Conservation (phyloP, 2,888 invertebrate species). For the Limnephilus marmoratus region DNA sequence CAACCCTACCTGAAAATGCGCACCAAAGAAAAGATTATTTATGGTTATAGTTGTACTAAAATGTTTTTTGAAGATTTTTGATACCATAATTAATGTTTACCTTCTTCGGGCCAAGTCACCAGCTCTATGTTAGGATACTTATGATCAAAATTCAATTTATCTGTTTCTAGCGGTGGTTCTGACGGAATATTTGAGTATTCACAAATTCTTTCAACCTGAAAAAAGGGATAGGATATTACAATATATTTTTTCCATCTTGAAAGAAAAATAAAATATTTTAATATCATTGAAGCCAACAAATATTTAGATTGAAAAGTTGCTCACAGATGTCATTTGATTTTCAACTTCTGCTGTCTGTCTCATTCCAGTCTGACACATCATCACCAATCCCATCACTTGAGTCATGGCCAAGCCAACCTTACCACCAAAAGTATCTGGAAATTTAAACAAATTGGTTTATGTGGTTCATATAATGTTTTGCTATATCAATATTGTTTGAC, state of each 20-base stretch:
- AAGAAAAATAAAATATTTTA: background rate
- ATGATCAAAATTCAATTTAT: conserved; percentile 71
- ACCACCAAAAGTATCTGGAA: conserved; percentile 77
- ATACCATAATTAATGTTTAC: conserved; percentile 67
- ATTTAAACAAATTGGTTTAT: background rate
- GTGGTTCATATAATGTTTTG: background rate
- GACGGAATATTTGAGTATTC: conserved; percentile 86
- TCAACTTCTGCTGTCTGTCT: conserved; percentile 91
- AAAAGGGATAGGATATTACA: background rate
- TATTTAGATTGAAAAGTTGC: conserved; percentile 63
- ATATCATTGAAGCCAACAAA: conserved; percentile 69
- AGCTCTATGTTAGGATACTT: conserved; percentile 73
- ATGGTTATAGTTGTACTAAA: background rate
- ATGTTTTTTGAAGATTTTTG: background rate
- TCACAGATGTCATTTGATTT: conserved; percentile 89
- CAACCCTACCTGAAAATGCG: conserved; percentile 48
- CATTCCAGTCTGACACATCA: conserved; percentile 90
- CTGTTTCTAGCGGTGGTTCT: conserved; percentile 78
- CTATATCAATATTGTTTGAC: too few relatives aligned
- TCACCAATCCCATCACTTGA: conserved; percentile 83
- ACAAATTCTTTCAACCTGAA: conserved; percentile 83
- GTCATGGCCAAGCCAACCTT: conserved; percentile 85
- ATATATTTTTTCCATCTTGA: background rate
- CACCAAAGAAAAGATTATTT: background rate
- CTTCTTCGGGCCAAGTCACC: conserved; percentile 73